Evolutionary conservation across 2,113 vertebrate species (phyloP).

Genomic region (Ceuthmochares aereus): DNA sequence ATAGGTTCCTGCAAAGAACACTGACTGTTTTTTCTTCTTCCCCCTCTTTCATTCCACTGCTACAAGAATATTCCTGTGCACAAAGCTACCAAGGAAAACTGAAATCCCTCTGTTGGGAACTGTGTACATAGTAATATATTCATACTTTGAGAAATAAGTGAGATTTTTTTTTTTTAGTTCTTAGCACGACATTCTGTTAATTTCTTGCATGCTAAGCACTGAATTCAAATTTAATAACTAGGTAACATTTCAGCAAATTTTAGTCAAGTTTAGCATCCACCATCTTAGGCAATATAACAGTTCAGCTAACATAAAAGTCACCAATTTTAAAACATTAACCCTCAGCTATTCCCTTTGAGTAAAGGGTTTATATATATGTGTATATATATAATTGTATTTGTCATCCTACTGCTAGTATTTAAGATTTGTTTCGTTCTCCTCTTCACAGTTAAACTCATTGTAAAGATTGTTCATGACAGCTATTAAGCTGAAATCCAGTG

Average conservation of each 20-base stretch:
- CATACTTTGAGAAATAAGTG: slow-evolving; percentile 24
- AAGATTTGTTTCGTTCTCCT: not conserved
- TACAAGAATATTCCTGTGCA: slow-evolving; percentile 58
- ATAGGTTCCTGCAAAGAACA: slow-evolving; percentile 69
- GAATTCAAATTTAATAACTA: slow-evolving; percentile 5
- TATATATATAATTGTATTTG: not conserved
- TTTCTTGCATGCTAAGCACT: not conserved
- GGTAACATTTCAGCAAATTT: slow-evolving; percentile 44
- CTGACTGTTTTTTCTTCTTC: slow-evolving; percentile 69
- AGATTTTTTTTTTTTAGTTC: not conserved
- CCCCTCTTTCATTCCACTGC: slow-evolving; percentile 3
- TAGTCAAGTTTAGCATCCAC: not conserved
- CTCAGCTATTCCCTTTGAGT: not conserved
- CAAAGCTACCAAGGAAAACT: slow-evolving; percentile 67
- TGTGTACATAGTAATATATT: slow-evolving; percentile 38
- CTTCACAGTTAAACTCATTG: not conserved
- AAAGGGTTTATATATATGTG: not conserved
- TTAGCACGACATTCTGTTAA: not conserved
- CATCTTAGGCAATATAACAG: not conserved
- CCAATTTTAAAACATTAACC: slow-evolving; percentile 2
- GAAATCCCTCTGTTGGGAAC: slow-evolving; percentile 69
- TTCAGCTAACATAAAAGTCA: slow-evolving; percentile 10
- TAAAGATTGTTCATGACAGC: not conserved
- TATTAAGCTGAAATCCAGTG: not conserved
- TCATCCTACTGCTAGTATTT: not conserved